Evolutionary conservation across 1,140 invertebrate genomes (phyloP).

Genomic region (Caenorhabditis inopinata): DNA sequence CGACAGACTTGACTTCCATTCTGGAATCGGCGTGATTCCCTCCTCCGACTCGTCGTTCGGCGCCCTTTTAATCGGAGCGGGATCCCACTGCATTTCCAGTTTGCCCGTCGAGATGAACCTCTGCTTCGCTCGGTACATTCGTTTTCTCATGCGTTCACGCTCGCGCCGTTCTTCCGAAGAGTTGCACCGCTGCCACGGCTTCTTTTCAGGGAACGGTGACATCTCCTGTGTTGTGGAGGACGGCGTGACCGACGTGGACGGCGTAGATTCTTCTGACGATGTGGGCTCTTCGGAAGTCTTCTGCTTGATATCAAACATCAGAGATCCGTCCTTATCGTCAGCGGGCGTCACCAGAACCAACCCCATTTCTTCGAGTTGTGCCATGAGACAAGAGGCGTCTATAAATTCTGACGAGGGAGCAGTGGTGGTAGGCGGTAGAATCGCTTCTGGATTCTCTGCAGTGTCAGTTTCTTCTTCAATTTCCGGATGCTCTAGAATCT

Average conservation of each 20-base stretch:
- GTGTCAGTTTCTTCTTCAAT: background rate
- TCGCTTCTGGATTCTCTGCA: too few relatives aligned
- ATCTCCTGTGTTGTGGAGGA: background rate
- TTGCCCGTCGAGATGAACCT: background rate
- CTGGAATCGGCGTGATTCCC: background rate
- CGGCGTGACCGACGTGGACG: background rate
- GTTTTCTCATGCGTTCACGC: background rate
- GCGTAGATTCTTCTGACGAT: background rate
- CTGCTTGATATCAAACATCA: background rate
- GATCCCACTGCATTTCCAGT: slow-evolving; percentile 21
- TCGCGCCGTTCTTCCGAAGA: background rate
- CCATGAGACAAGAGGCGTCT: background rate
- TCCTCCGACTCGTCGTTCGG: background rate
- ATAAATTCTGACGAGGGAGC: background rate
- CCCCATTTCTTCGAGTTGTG: background rate
- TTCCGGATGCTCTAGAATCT: too few relatives aligned
- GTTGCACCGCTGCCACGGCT: background rate
- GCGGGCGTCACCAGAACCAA: background rate
- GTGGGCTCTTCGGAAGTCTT: background rate
- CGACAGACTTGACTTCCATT: background rate
- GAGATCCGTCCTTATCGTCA: background rate
- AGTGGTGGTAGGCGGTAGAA: too few relatives aligned
- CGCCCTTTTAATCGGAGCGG: background rate
- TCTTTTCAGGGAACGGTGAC: background rate
- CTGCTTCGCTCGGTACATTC: background rate